Evolutionary conservation across 2,797 vertebrate genomes (phyloP).

Genomic region (Gadopsis bispinosus): DNA sequence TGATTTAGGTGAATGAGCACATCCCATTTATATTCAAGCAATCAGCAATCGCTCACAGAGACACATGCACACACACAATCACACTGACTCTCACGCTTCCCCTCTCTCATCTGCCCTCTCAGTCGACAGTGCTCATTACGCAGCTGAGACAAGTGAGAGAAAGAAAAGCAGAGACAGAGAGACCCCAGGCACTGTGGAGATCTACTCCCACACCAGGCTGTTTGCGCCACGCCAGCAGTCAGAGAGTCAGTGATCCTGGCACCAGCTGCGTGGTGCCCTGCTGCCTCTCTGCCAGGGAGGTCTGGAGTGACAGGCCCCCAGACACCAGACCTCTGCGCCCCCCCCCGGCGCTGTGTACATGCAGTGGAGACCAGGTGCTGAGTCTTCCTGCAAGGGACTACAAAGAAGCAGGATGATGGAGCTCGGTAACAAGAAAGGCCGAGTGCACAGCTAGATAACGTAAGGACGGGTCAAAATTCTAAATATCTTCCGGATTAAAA

Average conservation of each 20-base stretch:
- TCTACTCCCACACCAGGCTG: constrained; percentile 66
- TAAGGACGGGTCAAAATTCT: neutral
- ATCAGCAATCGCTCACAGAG: constrained; percentile 73
- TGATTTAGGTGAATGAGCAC: constrained; percentile 82
- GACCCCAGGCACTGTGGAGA: constrained; percentile 66
- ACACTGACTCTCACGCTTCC: constrained; percentile 37
- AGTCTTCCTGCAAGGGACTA: constrained; percentile 28
- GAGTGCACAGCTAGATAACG: constrained; percentile 2
- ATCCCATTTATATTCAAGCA: constrained; percentile 79
- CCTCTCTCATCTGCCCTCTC: constrained; percentile 37
- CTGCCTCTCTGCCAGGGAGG: constrained; percentile 43
- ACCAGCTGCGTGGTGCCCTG: constrained; percentile 42
- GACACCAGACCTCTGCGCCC: constrained; percentile 39
- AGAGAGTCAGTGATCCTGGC: constrained; percentile 69
- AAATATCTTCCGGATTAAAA: neutral
- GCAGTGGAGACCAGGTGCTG: constrained; percentile 39
- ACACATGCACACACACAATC: constrained; percentile 60
- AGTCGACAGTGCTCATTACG: constrained; percentile 68
- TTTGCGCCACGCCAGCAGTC: constrained; percentile 62
- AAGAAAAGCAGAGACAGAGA: constrained; percentile 52
- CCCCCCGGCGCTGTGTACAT: constrained; percentile 4
- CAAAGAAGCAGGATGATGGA: constrained; percentile 24
- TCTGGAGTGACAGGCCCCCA: constrained; percentile 54
- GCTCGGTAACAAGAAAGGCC: constrained; percentile 9
- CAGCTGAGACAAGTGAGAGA: constrained; percentile 59